Evolutionary conservation across 2,797 vertebrate genomes (phyloP).

Genomic region (Hephaestus fuliginosus): DNA sequence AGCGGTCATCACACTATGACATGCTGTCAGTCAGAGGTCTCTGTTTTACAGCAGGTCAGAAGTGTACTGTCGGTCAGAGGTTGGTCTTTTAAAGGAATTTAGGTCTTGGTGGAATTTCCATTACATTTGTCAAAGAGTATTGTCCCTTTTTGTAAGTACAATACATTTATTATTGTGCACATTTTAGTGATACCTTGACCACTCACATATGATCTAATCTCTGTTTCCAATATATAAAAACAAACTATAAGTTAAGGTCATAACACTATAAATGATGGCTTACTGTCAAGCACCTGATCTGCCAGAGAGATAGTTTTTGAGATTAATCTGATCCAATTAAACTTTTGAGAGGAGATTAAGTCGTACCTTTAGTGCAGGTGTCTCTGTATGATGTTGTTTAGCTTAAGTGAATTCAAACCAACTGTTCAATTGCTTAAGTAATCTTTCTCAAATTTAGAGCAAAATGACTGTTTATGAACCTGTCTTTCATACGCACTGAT

Average conservation of each 20-base stretch:
- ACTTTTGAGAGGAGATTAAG: neutral
- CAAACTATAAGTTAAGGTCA: neutral
- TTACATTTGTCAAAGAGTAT: no score
- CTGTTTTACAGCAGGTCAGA: no score
- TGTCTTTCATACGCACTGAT: neutral
- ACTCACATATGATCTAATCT: neutral
- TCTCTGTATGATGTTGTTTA: neutral
- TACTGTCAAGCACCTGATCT: neutral
- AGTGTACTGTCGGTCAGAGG: no score
- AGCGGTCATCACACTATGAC: no score
- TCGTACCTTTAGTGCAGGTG: neutral
- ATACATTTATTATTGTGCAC: neutral
- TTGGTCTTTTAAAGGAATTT: no score
- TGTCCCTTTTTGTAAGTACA: neutral
- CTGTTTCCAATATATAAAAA: neutral
- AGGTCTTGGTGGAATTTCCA: no score
- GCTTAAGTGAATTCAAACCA: neutral
- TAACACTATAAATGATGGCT: neutral
- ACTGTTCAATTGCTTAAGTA: neutral
- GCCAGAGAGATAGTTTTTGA: neutral
- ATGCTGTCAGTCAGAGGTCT: no score
- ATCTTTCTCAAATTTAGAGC: neutral
- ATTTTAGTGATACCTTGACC: neutral
- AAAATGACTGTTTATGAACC: neutral
- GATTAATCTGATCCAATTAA: neutral